phyloP scores from a whole-genome alignment of 2,888 invertebrate genomes.

The Polydrusus pterygomalis region DNA sequence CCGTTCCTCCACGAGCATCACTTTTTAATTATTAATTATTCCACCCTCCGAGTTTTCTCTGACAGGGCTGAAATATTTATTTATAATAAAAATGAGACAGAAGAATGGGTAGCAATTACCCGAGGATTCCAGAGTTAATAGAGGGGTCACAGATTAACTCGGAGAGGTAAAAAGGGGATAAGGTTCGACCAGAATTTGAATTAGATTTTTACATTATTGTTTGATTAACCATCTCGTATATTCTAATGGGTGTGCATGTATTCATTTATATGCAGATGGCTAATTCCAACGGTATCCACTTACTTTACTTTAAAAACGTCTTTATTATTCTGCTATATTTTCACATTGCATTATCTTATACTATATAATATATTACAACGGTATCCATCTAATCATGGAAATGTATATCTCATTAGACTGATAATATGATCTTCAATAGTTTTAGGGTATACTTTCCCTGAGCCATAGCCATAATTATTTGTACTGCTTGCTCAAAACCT shows the following conservation, averaged over 20 bases:
- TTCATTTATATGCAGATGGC: background rate
- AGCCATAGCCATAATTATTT: no score
- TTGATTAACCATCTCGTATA: slow-evolving; percentile 12
- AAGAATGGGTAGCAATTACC: slow-evolving; percentile 42
- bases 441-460: no score
- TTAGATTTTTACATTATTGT: slow-evolving; percentile 26
- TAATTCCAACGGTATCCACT: background rate
- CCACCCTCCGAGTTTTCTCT: slow-evolving; percentile 31
- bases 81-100: slow-evolving; percentile 44
- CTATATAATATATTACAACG: no score
- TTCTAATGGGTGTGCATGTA: background rate
- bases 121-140: slow-evolving; percentile 35
- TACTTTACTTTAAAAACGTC: no score
- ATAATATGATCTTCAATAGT: no score
- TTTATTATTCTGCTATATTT: no score
- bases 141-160: slow-evolving; percentile 33
- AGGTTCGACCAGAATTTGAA: slow-evolving; percentile 20
- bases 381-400: no score
- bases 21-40: slow-evolving; percentile 41
- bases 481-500: no score
- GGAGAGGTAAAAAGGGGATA: slow-evolving; percentile 25
- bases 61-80: slow-evolving; percentile 45
- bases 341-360: no score
- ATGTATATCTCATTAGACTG: no score
- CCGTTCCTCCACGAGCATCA: slow-evolving; percentile 23